These are phyloP conservation scores for Picathartes gymnocephalus DNA, from an alignment of 2,113 vertebrate species.

Conservation along the genomic window DNA sequence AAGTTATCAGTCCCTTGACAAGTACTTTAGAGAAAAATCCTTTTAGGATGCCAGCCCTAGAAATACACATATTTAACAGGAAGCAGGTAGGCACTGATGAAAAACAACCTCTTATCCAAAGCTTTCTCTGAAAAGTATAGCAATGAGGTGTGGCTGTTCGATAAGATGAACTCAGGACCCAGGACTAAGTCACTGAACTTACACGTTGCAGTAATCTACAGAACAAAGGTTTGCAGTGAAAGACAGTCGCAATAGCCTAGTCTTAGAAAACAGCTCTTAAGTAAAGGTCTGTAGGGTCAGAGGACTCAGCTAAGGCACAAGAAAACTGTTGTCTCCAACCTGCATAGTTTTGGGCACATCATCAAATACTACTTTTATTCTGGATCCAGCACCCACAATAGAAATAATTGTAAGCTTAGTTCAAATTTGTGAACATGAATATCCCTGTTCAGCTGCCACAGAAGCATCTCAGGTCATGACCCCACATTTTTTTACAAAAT, in stretches of 20 bases:
- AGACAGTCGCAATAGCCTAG: not conserved
- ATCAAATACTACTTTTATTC: not conserved
- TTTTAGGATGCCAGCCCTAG: not conserved
- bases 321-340: not conserved
- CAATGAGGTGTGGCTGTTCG: not conserved
- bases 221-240: conserved; percentile 45
- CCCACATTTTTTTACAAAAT: not conserved
- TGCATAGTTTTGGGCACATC: not conserved
- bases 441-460: not conserved
- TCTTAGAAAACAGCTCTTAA: not conserved
- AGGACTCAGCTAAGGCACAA: not conserved
- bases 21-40: not conserved
- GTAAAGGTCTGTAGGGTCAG: not conserved
- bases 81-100: not conserved
- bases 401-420: not conserved
- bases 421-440: not conserved
- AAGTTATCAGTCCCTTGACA: not conserved
- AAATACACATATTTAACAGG: not conserved
- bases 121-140: not conserved
- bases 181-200: not conserved
- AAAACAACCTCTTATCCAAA: not conserved
- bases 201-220: not conserved
- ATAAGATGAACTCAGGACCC: not conserved
- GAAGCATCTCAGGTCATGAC: not conserved
- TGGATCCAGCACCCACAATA: not conserved